These are phyloP conservation scores for Agrypnia vestita DNA, from an alignment of 1,140 invertebrate species.

Conservation along the genomic window DNA sequence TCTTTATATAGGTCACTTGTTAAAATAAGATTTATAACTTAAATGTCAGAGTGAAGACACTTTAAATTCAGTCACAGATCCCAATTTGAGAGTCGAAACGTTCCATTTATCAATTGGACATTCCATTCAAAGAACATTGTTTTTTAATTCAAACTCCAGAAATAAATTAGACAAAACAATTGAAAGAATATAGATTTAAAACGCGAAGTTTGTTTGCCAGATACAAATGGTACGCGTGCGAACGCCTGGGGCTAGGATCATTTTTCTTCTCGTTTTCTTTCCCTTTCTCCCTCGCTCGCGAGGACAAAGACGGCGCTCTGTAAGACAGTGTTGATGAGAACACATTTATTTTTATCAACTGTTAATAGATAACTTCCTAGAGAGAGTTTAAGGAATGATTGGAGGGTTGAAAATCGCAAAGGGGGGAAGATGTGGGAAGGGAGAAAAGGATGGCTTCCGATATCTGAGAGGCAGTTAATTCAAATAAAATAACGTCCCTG, in stretches of 20 bases:
- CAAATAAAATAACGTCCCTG: too few relatives aligned
- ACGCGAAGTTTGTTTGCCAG: too few relatives aligned
- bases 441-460: not conserved
- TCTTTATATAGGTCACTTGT: too few relatives aligned
- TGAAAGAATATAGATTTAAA: too few relatives aligned
- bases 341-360: conserved; percentile 59
- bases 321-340: conserved; percentile 54
- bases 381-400: not conserved
- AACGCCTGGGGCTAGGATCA: conserved; percentile 8
- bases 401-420: not conserved
- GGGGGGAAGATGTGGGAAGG: not conserved
- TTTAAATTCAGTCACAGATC: conserved; percentile 19
- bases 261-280: conserved; percentile 45
- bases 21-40: conserved; percentile 17
- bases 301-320: conserved; percentile 21
- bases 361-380: conserved; percentile 57
- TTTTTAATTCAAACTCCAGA: not conserved
- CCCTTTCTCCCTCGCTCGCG: not conserved
- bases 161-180: too few relatives aligned
- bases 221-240: not conserved
- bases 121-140: conserved; percentile 28
- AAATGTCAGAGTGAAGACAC: conserved; percentile 5
- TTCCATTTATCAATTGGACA: conserved; percentile 55
- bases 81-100: conserved; percentile 1
- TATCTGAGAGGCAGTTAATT: too few relatives aligned